These are phyloP conservation scores for Melanotaenia parkinsoni DNA, from an alignment of 2,797 vertebrate species.

Conservation along the genomic window DNA sequence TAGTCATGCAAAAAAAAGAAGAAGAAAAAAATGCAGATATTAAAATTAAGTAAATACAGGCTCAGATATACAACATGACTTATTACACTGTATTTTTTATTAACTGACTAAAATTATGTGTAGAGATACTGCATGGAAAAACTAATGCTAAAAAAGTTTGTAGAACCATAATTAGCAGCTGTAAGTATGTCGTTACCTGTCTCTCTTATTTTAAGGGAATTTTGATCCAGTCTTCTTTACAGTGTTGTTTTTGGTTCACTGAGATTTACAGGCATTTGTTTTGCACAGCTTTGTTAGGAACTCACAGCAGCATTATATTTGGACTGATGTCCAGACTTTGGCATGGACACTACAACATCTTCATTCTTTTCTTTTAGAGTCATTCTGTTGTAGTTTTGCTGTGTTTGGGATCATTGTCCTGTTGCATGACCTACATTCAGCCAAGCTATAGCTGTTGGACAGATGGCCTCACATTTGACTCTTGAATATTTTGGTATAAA, in stretches of 20 bases:
- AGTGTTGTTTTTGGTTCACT: neutral
- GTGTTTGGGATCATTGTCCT: neutral
- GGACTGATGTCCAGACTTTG: neutral
- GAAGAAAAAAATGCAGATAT: no score
- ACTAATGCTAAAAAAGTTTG: neutral
- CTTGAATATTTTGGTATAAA: neutral
- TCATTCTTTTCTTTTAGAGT: neutral
- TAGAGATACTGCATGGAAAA: neutral
- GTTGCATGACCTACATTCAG: neutral
- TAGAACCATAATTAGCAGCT: neutral
- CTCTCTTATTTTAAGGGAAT: neutral
- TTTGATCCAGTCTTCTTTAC: neutral
- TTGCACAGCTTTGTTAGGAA: neutral
- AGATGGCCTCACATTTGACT: constrained; percentile 1
- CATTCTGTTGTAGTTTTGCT: neutral
- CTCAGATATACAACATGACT: neutral
- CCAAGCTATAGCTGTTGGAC: neutral
- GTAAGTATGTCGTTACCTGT: neutral
- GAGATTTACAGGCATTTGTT: neutral
- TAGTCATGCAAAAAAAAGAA: neutral
- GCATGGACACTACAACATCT: neutral
- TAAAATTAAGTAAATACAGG: neutral
- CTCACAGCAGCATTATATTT: neutral
- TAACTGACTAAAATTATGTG: neutral
- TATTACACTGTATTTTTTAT: neutral